Conservation (phyloP, 1,140 invertebrate genomes). For the Dryas iulia region DNA sequence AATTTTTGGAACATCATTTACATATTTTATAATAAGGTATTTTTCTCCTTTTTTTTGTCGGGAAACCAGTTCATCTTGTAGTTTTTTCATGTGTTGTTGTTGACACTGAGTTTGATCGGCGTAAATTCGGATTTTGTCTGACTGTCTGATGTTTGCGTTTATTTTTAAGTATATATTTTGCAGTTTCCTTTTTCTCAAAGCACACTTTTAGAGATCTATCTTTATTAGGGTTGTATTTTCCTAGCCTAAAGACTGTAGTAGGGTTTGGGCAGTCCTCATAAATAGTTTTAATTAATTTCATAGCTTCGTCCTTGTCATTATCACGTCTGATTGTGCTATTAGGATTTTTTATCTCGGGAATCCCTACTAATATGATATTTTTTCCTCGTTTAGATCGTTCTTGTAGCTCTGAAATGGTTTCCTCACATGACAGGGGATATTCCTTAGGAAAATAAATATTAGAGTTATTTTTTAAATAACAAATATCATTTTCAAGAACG, state of each 20-base stretch:
- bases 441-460: slow-evolving; percentile 8
- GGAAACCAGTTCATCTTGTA: slow-evolving; percentile 13
- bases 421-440: slow-evolving; percentile 10
- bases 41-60: slow-evolving; percentile 16
- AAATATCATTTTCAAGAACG: slow-evolving; percentile 13
- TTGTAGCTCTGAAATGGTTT: slow-evolving; percentile 15
- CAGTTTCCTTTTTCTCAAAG: slow-evolving; percentile 14
- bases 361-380: slow-evolving; percentile 25
- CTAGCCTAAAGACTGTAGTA: slow-evolving; percentile 14
- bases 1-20: slow-evolving; percentile 26
- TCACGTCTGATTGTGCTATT: not conserved
- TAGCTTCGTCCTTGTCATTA: slow-evolving; percentile 6
- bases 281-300: slow-evolving; percentile 21
- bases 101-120: slow-evolving; percentile 27
- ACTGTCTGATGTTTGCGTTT: slow-evolving; percentile 19
- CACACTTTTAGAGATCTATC: slow-evolving; percentile 17
- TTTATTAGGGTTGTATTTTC: slow-evolving; percentile 26
- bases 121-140: slow-evolving; percentile 20
- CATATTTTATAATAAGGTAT: slow-evolving; percentile 25
- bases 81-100: slow-evolving; percentile 18
- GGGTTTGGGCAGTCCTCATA: slow-evolving; percentile 15
- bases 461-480: slow-evolving; percentile 14
- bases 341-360: slow-evolving; percentile 8
- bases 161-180: slow-evolving; percentile 17
- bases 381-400: slow-evolving; percentile 12